A percentile compares a stretch with the other conserved stretches of the same genome.
phyloP scores from a whole-genome alignment of 2,113 vertebrate species.

The Tupaia chinensis region DNA sequence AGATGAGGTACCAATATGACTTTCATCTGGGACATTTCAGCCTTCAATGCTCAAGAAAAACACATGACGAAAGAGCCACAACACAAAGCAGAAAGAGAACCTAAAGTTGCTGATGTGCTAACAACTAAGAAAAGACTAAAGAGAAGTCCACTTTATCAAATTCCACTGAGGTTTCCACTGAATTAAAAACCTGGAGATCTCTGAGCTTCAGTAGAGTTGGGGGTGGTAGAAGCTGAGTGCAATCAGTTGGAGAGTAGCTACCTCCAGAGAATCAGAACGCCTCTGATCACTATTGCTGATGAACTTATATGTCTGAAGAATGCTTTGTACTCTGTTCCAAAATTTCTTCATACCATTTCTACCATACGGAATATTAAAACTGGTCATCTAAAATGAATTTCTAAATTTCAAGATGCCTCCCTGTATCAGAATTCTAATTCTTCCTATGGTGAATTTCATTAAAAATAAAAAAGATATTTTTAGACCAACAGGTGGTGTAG shows the following conservation, averaged over 20 bases:
- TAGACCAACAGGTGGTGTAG: no score
- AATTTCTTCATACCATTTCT: background rate
- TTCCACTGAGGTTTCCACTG: background rate
- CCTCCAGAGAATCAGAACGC: background rate
- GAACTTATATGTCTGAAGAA: background rate
- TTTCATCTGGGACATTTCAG: background rate
- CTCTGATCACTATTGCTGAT: background rate
- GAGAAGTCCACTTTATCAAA: background rate
- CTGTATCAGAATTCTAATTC: slow-evolving; percentile 5
- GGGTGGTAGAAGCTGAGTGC: background rate
- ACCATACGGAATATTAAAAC: slow-evolving; percentile 3
- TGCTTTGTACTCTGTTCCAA: background rate
- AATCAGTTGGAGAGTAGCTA: background rate
- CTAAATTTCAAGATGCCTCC: slow-evolving; percentile 32
- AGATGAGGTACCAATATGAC: background rate
- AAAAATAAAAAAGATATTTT: background rate
- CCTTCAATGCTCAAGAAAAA: background rate
- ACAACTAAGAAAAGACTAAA: background rate
- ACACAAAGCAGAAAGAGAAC: background rate
- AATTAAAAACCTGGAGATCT: background rate
- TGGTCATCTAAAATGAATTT: background rate
- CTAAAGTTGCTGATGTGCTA: background rate
- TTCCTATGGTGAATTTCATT: background rate
- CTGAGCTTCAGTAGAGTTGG: background rate
- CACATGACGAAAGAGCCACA: background rate